Base-by-base conservation (phyloP, 2,113 vertebrate genomes). In the Muscicapa adusta region DNA sequence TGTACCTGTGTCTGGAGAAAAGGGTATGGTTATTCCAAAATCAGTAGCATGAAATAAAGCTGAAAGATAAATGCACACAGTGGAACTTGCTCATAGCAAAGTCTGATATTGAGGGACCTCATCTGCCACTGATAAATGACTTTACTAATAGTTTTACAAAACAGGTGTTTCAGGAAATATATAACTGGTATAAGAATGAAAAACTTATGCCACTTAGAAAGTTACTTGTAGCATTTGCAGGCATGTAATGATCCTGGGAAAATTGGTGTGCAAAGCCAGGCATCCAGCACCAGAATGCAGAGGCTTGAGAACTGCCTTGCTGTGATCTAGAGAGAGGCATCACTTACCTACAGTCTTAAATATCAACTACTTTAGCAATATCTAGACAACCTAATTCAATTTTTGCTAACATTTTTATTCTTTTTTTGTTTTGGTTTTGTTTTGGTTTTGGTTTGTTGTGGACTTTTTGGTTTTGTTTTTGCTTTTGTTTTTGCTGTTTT, bases 271-370 rank as follows among this genome's bases (percentile, higher is more conserved):
- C 12, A 31, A 36, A 84, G 47, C 29, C 38, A 58, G 38, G 33
- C 56, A 31, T 31, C 38, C 3, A 3, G 47, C 24, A 33, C 9
- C 16, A 23, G 57, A 66, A 45, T 0, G 0, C 25, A 42, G 26
- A 42, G 1, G 20, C 33, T 42, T 17, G 15, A 23, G 48, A 75
- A 11, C 26, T 76, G 19, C 28, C 40, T 75, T 60, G 38, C 62
- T 71, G 33, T 76, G 34, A 47, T 68, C 40, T 47, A 51, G 34
- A 51, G 54, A 57, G 28, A 66, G 14, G 48, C 5, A 1, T 63
- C 16, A 36, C 22, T 29, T 82, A 67, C 38, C 53, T 51, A 9
- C 42, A 63, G 34, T 11, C 28, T 57, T 62, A 90, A 77, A 36
- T 31, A 40, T 47, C 1, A 3, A 47, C 54, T 8, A 25, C 56